Percentiles rank a stretch among this genome's conserved stretches.
Evolutionary conservation across 2,888 invertebrate species (phyloP).

Genomic region (Microctonus brassicae): DNA sequence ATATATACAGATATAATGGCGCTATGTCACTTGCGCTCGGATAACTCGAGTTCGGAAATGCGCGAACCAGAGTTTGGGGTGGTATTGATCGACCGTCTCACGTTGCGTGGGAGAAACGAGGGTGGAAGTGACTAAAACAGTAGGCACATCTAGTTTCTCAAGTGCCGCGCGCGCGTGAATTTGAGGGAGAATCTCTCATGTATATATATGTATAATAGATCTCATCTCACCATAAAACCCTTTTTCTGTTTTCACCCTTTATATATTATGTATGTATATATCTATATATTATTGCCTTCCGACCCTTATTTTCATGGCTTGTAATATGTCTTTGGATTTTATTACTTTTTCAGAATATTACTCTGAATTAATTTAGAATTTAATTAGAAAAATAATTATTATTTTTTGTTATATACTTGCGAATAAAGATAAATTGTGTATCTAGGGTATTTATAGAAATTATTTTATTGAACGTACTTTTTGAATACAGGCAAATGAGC

Average conservation of each 20-base stretch:
- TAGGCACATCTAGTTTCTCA: constrained; percentile 51
- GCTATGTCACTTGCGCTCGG: constrained; percentile 12
- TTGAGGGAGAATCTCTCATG: not conserved
- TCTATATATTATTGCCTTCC: not conserved
- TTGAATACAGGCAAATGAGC: not conserved
- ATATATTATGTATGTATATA: not conserved
- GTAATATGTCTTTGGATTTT: not conserved
- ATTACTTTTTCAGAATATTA: not conserved
- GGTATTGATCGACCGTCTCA: constrained; percentile 62
- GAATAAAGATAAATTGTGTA: not conserved
- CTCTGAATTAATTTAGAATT: not conserved
- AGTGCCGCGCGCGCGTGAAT: constrained; percentile 11
- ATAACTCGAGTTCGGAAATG: constrained; percentile 62
- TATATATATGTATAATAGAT: not conserved
- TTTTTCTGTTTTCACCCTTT: not conserved
- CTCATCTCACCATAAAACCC: constrained; percentile 4
- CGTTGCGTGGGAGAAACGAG: constrained; percentile 47
- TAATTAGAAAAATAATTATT: not conserved
- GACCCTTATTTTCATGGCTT: not conserved
- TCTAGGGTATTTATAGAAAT: not conserved
- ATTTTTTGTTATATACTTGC: not conserved
- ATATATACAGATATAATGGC: not conserved
- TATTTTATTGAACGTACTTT: not conserved
- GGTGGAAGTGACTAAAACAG: constrained; percentile 59
- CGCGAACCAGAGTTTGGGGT: constrained; percentile 63